phyloP scores from a whole-genome alignment of 2,888 invertebrate species.

The Meiosimyza platycephala region DNA sequence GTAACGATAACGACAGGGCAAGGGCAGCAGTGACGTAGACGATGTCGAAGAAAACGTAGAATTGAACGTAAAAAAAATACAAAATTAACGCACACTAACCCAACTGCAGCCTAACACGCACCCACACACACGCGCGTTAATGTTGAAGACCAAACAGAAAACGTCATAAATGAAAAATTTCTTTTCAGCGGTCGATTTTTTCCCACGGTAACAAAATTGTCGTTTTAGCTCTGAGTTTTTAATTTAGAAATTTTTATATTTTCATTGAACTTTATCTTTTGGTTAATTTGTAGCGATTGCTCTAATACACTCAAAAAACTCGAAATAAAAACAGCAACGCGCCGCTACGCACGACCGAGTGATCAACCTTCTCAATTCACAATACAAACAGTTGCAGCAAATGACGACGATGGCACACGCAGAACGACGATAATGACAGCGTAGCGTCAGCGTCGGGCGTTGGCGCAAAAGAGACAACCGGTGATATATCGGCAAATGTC shows the following conservation, averaged over 20 bases:
- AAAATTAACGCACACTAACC: background rate
- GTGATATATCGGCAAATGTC: background rate
- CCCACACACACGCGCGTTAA: background rate
- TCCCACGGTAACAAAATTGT: background rate
- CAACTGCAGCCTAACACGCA: background rate
- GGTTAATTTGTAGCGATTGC: background rate
- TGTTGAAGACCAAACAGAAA: constrained; percentile 12
- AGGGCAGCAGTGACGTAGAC: constrained; percentile 1
- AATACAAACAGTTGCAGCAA: constrained; percentile 11
- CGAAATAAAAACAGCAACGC: background rate
- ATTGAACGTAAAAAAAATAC: background rate
- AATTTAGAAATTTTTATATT: background rate
- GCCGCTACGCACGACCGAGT: constrained; percentile 3
- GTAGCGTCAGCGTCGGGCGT: background rate
- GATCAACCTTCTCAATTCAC: constrained; percentile 22
- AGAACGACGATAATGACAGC: too few species aligned
- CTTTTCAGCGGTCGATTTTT: background rate
- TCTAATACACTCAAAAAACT: background rate
- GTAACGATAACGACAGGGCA: background rate
- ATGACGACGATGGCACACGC: background rate
- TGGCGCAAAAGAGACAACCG: constrained; percentile 13
- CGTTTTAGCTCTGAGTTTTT: background rate
- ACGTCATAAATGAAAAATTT: background rate
- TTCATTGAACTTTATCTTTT: background rate
- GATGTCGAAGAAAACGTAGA: background rate